phyloP scores from a whole-genome alignment of 2,888 invertebrate species.

The Trisateles emortualis region DNA sequence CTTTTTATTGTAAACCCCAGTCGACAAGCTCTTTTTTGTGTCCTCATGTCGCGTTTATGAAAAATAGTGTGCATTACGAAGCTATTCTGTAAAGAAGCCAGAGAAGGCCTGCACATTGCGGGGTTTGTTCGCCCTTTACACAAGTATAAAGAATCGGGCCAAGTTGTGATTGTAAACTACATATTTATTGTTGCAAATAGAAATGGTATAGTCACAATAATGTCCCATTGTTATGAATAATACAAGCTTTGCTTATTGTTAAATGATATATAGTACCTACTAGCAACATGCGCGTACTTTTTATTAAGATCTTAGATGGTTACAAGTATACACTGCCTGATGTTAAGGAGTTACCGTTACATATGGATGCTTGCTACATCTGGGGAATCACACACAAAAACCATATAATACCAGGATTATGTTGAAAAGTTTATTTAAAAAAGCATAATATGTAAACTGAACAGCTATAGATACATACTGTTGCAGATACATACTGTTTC shows the following conservation, averaged over 20 bases:
- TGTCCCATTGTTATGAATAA: background rate
- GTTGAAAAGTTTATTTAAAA: no score
- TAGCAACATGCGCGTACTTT: constrained; percentile 19
- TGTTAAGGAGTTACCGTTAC: no score
- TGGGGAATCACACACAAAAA: no score
- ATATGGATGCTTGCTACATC: no score
- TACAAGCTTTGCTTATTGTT: background rate
- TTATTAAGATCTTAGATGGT: no score
- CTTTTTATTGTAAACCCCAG: constrained; percentile 73
- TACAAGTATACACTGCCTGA: no score
- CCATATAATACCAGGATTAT: no score
- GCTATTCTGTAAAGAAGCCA: constrained; percentile 53
- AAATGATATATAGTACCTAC: no score
- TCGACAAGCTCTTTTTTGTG: constrained; percentile 64
- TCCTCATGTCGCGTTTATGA: constrained; percentile 71
- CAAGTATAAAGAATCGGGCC: constrained; percentile 4
- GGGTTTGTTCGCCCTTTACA: constrained; percentile 13
- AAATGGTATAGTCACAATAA: constrained; percentile 1
- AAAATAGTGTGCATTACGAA: constrained; percentile 67
- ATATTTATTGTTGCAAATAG: constrained; percentile 1
- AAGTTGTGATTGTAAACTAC: constrained; percentile 3
- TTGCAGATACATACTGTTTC: no score
- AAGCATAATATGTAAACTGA: no score
- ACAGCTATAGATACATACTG: no score
- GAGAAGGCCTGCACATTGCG: constrained; percentile 32